Evolutionary conservation across 1,140 invertebrate genomes (phyloP).

Genomic region (Pachyrhynchus sulphureomaculatus): DNA sequence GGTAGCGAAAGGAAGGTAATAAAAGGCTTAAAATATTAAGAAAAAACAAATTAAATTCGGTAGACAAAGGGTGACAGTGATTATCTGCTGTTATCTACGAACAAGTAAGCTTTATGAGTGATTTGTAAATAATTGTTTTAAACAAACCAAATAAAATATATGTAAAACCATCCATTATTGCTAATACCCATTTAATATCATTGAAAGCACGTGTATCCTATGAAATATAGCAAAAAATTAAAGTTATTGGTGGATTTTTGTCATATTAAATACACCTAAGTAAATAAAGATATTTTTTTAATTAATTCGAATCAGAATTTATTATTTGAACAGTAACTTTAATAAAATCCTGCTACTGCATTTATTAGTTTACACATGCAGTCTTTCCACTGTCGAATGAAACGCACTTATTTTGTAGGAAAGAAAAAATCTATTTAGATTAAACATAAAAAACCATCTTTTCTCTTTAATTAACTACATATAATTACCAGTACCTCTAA

Average conservation of each 20-base stretch:
- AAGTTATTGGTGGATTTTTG: constrained; percentile 7
- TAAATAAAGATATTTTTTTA: constrained; percentile 21
- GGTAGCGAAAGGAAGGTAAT: no score
- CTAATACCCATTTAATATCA: constrained; percentile 4
- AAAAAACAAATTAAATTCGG: constrained; percentile 15
- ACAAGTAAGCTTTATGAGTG: constrained; percentile 32
- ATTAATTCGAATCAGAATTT: constrained; percentile 2
- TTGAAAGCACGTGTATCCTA: background rate
- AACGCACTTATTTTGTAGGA: no score
- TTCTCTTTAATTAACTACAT: no score
- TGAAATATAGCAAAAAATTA: constrained; percentile 1
- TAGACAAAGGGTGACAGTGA: constrained; percentile 13
- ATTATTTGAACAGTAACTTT: background rate
- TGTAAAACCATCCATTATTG: constrained; percentile 7
- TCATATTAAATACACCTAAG: constrained; percentile 15
- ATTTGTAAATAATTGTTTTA: constrained; percentile 38
- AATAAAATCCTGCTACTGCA: background rate
- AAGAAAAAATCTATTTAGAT: no score
- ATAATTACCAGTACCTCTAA: no score
- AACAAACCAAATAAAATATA: constrained; percentile 33
- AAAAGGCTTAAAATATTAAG: background rate
- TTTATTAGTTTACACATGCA: background rate
- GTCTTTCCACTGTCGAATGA: background rate
- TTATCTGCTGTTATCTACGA: constrained; percentile 30
- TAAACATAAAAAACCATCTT: no score